Evolutionary conservation across 2,888 invertebrate genomes (phyloP).

Genomic region (Atrina japonica): DNA sequence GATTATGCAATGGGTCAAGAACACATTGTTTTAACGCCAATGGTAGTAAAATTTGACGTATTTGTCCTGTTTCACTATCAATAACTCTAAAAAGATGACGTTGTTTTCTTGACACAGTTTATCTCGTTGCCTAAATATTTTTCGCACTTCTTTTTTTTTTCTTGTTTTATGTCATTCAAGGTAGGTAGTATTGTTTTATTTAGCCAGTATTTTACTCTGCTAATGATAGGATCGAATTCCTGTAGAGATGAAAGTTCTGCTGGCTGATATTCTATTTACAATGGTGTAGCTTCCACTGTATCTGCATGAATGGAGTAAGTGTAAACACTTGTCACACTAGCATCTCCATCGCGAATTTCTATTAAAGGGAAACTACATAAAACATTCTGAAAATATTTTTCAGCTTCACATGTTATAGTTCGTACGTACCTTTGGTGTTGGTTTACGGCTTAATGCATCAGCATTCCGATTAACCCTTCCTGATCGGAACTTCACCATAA

Average conservation of each 20-base stretch:
- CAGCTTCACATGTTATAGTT: constrained; percentile 4
- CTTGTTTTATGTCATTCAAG: background rate
- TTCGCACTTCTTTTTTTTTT: constrained; percentile 1
- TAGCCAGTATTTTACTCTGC: constrained; percentile 5
- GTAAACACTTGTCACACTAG: background rate
- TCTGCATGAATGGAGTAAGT: background rate
- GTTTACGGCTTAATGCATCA: constrained; percentile 44
- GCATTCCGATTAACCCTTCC: constrained; percentile 46
- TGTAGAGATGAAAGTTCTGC: constrained; percentile 8
- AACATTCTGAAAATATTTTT: constrained; percentile 12
- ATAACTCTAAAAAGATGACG: constrained; percentile 12
- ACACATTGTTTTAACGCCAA: constrained; percentile 10
- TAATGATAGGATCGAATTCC: constrained; percentile 6
- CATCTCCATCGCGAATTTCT: background rate
- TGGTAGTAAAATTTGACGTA: constrained; percentile 5
- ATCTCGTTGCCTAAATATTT: constrained; percentile 9
- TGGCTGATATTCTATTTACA: constrained; percentile 1
- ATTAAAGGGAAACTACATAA: background rate
- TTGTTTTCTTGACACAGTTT: constrained; percentile 1
- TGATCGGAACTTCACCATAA: constrained; percentile 47
- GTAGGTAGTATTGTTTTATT: background rate
- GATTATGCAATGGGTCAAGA: constrained; percentile 42
- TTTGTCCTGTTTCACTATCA: constrained; percentile 7
- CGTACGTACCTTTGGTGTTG: constrained; percentile 1
- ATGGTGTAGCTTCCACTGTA: background rate